These are phyloP conservation scores for Fragum sueziense DNA, from an alignment of 2,888 invertebrate genomes.

Conservation along the genomic window DNA sequence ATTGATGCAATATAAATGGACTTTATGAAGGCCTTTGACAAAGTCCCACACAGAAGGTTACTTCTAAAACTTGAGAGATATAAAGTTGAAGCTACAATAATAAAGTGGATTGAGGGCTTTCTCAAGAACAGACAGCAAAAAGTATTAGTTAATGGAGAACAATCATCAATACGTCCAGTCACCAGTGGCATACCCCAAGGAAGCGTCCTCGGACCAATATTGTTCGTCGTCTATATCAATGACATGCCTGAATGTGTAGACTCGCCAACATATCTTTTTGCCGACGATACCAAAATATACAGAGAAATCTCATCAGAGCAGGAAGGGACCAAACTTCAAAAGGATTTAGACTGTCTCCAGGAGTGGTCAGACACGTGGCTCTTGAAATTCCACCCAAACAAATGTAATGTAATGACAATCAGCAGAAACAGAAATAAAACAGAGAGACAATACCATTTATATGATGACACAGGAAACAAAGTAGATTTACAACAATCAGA, in stretches of 20 bases:
- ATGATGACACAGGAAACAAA: too few species aligned
- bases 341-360: too few species aligned
- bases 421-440: too few species aligned
- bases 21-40: conserved; percentile 24
- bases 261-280: background rate
- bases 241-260: background rate
- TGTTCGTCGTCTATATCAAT: background rate
- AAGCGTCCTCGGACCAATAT: background rate
- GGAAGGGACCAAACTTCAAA: too few species aligned
- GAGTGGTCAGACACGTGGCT: too few species aligned
- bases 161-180: background rate
- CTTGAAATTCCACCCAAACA: too few species aligned
- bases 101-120: background rate
- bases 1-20: background rate
- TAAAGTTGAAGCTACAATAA: background rate
- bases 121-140: background rate
- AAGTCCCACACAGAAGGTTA: conserved; percentile 2
- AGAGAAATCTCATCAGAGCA: too few species aligned
- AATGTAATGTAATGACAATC: too few species aligned
- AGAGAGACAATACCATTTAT: too few species aligned
- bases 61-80: background rate
- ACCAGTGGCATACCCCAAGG: background rate
- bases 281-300: background rate
- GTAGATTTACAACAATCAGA: too few species aligned
- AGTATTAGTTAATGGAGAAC: background rate